Evolutionary conservation across 1,140 invertebrate genomes (phyloP), one percentile per base, ranked within the genome.

Genomic region (Heliconius eleuchia): DNA sequence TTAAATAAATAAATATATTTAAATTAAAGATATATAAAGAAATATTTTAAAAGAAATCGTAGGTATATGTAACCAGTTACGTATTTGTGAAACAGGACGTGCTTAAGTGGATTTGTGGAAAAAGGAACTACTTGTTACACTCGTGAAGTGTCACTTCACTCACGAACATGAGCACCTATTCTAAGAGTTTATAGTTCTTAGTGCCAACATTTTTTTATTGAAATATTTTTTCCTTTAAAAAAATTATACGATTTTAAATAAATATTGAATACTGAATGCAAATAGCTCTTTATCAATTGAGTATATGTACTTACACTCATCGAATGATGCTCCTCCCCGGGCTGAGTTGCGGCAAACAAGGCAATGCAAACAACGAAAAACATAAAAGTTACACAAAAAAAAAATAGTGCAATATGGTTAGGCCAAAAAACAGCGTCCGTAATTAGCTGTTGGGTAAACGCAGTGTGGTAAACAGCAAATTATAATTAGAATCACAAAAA

Each of bases 281-380:
- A 60, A 60, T 2, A 60, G n/a, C 9, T 60, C 9, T 2, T 27
- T 60, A 60, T 60, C 55, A 27, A 60, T 11, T 60, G 9, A 23
- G 55, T 23, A 23, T 57, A 18, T 4, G 3, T 89, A 94, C 94
- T 95, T 90, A 95, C 94, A 94, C 94, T 95, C 94, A 93, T 94
- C 94, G 94, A 90, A 94, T 95, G 92, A 92, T 88, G 93, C 93
- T 94, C 94, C 90, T 95, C 94, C 93, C 93, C 94, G 84, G 93
- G 92, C 92, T 94, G 84, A 57, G 75, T n/a, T 34, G 87, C 88
- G 83, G 89, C 88, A 89, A 91, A 92, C 90, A 93, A 91, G 85
- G 86, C 87, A 87, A 93, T 92, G 91, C 91, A 93, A 89, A 66
- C 60, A 66, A 66, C 87, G 89, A 91, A 93, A 90, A 30, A 92